Evolutionary conservation across 1,140 invertebrate genomes (phyloP).

Genomic region (Bilobella aurantiaca): DNA sequence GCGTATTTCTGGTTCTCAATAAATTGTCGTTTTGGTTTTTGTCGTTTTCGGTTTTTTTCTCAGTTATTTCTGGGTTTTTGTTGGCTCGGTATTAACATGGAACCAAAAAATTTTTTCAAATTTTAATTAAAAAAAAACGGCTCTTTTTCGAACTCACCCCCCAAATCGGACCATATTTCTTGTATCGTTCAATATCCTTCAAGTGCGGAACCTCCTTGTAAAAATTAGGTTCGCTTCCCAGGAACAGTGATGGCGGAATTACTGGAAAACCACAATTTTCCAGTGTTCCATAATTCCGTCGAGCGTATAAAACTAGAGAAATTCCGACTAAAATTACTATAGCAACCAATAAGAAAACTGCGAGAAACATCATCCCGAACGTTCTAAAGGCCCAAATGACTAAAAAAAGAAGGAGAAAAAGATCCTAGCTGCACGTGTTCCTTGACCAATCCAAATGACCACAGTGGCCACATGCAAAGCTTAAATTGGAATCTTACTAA

Average conservation of each 20-base stretch:
- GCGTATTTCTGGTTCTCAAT: too few relatives aligned
- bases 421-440: too few relatives aligned
- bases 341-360: not conserved
- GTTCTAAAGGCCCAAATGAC: too few relatives aligned
- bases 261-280: conserved; percentile 28
- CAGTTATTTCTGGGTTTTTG: too few relatives aligned
- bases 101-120: not conserved
- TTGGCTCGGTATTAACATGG: too few relatives aligned
- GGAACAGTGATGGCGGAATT: conserved; percentile 20
- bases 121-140: not conserved
- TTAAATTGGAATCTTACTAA: too few relatives aligned
- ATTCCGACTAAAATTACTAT: not conserved
- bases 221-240: conserved; percentile 23
- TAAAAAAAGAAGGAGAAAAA: too few relatives aligned
- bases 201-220: conserved; percentile 28
- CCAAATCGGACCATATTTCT: conserved; percentile 30
- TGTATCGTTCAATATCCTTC: conserved; percentile 25
- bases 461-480: too few relatives aligned
- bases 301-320: conserved; percentile 7
- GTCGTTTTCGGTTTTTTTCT: too few relatives aligned
- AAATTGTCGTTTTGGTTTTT: too few relatives aligned
- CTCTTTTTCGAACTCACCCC: conserved; percentile 9
- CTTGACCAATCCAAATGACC: too few relatives aligned
- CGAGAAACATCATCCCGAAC: too few relatives aligned
- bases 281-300: conserved; percentile 28